Evolutionary conservation across 2,113 vertebrate species (phyloP), one percentile per base, ranked within the genome.

Genomic region (Sapayoa aenigma): DNA sequence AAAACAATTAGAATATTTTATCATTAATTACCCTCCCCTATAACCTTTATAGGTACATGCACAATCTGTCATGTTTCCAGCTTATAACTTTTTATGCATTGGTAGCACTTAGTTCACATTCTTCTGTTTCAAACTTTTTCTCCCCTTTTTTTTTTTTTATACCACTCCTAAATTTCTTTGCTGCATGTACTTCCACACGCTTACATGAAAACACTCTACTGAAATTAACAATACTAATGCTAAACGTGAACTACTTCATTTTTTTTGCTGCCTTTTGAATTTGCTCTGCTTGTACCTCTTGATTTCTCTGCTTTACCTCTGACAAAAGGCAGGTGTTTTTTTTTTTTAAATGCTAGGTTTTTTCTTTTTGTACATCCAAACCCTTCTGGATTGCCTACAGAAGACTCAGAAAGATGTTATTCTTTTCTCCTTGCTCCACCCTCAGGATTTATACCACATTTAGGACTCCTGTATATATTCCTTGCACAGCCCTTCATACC

Each of bases 161-260:
- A 84, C 41, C 5, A 37, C 10, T 71, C 53, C 33, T 65, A 25
- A 80, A 69, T 68, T 11, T 82, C 58, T 79, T 85, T 55, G 30
- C 71, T 59, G 47, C 23, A 25, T 0, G 0, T n/a, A 50, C 23
- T 87, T 47, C 42, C 42, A 49, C n/a, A 11, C 0, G 0, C 39
- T 58, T 52, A 21, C 1, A 5, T 60, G 53, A 83, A 52, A 75
- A 79, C 35, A 41, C 47, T 24, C 13, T 31, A 8, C 18, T 68
- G 75, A 59, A 39, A 42, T 72, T 59, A 83, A 83, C 27, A 55
- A 35, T 2, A 31, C 7, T 42, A 42, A 50, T 19, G n/a, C 28
- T 67, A 66, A 84, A 69, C 0, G 1, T 14, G 22, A 90, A 24
- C n/a, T 39, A 41, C 58, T 69, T 52, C 12, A 6, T 47, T 69